A percentile compares a stretch with the other conserved stretches of the same genome.
Conservation (phyloP, 1,140 invertebrate species). For the Heliconius himera region DNA sequence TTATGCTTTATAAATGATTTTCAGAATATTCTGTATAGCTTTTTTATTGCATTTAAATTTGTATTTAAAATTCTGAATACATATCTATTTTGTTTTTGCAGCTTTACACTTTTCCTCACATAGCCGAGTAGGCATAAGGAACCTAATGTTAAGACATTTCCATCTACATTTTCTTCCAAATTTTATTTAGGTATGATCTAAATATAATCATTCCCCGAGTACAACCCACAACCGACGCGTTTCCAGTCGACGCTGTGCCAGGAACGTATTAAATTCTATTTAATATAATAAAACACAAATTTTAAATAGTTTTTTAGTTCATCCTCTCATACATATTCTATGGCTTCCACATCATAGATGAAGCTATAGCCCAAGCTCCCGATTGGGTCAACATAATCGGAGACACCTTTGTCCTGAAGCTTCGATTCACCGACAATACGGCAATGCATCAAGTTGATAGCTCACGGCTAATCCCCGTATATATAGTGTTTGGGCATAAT, state of each 20-base stretch:
- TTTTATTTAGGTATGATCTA: too few relatives aligned
- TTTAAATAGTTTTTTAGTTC: not conserved
- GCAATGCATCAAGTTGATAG: slow-evolving; percentile 63
- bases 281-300: too few relatives aligned
- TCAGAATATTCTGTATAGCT: not conserved
- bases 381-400: slow-evolving; percentile 48
- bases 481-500: slow-evolving; percentile 40
- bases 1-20: slow-evolving; percentile 5
- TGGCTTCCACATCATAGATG: not conserved
- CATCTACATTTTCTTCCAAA: too few relatives aligned
- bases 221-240: not conserved
- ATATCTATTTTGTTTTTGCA: not conserved
- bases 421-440: slow-evolving; percentile 53
- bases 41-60: not conserved
- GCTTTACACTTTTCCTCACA: too few relatives aligned
- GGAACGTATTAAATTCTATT: too few relatives aligned
- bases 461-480: slow-evolving; percentile 49
- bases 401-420: slow-evolving; percentile 55
- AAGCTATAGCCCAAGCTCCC: not conserved
- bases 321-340: not conserved
- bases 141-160: too few relatives aligned
- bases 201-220: too few relatives aligned
- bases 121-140: too few relatives aligned
- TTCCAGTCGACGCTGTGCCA: too few relatives aligned
- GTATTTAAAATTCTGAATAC: not conserved